Evolutionary conservation across 2,888 invertebrate species (phyloP), one percentile per base, ranked within the genome.

Genomic region (Agrenia bidenticulata): DNA sequence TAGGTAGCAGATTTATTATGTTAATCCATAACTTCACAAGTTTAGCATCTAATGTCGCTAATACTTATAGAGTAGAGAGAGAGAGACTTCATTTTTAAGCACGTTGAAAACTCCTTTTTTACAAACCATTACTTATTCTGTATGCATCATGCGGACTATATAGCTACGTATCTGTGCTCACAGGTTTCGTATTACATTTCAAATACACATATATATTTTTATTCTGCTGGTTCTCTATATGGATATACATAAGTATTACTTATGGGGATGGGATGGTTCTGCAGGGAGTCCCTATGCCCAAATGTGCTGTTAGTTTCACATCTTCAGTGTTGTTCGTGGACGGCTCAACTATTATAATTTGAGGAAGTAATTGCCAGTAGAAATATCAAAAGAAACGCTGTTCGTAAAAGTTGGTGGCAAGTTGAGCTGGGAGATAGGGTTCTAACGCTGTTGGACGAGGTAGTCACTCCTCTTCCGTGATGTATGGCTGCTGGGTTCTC

Each of bases 401-500:
- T 39, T 37, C 5, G 11, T 11, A 32, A 32, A 32, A 57, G 56
- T 37, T 41, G 32, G 19, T 57, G 56, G 56, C 37, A 41, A 15
- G 41, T 57, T 55, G 56, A 57, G 56, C 56, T 57, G 32, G 32
- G 56, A 57, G 56, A 57, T 19, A 57, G 23, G 19, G 56, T 19
- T 7, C 32, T 32, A 19, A n/a, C 19, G 21, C 23, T 51, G 23
- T 13, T 23, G 19, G 56, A 57, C 39, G 67, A 65, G 17, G 67
- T 67, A 27, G 70, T 64, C 41, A 66, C 69, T 50, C 75, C 74
- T 67, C 86, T 86, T 74, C 87, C 87, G 79, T 87, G 85, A 79
- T 87, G 87, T 83, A 87, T 87, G 55, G 88, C 87, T 17, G 89
- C 89, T 58, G 89, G 89, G 81, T 89, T 88, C 81, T 89, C 89